Percentiles rank a stretch among this genome's conserved stretches.
Evolutionary conservation across 2,888 invertebrate genomes (phyloP).

Genomic region (Brenthis hecate): DNA sequence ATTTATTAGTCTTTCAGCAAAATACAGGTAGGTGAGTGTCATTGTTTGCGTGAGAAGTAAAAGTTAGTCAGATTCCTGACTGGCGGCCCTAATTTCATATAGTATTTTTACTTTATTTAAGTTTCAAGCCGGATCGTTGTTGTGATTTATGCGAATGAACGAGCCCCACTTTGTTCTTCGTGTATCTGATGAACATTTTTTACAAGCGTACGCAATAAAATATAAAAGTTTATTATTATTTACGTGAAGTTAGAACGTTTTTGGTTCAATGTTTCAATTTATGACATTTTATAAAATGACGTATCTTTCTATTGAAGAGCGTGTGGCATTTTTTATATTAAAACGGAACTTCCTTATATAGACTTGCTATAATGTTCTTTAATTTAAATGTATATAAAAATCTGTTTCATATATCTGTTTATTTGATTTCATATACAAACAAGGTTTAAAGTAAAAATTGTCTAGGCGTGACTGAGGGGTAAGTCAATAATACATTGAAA

Average conservation of each 20-base stretch:
- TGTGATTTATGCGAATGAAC: constrained; percentile 58
- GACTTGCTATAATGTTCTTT: no score
- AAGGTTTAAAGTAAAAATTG: no score
- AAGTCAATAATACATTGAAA: no score
- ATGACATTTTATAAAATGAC: no score
- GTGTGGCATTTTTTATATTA: no score
- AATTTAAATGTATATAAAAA: no score
- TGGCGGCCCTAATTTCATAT: constrained; percentile 75
- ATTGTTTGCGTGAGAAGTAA: constrained; percentile 63
- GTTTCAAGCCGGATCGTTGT: constrained; percentile 62
- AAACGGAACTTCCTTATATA: no score
- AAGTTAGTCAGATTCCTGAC: constrained; percentile 73
- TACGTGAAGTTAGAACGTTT: constrained; percentile 9
- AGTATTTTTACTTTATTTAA: constrained; percentile 61
- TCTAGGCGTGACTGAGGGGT: no score
- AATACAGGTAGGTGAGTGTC: constrained; percentile 61
- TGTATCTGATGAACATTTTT: constrained; percentile 36
- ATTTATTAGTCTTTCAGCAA: constrained; percentile 32
- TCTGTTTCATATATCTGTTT: no score
- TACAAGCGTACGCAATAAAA: constrained; percentile 38
- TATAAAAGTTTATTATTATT: constrained; percentile 34
- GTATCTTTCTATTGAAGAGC: no score
- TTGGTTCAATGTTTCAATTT: neutral
- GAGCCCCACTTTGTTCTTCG: constrained; percentile 34
- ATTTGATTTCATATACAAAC: no score